Base-by-base conservation (phyloP, 2,113 vertebrate genomes). In the Monarcha castaneiventris region DNA sequence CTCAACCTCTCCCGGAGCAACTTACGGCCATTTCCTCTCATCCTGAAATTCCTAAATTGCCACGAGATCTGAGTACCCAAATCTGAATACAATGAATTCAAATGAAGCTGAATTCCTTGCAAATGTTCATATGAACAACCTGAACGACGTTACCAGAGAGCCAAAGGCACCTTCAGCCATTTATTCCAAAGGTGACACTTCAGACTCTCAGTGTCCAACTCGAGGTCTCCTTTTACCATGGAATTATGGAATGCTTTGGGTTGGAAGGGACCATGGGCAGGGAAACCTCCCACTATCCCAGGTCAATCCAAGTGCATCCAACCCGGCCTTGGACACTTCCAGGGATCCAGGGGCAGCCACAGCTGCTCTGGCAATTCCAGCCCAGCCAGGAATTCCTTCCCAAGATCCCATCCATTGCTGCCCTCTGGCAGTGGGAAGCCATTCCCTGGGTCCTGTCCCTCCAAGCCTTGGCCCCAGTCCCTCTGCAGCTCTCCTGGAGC, bases 321-420 rank as follows among this genome's bases (percentile, higher is more conserved):
- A 0, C 37, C 33, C 23, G 27, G 17, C 37, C 44, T 68, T 14
- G 73, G 73, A 5, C 55, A 54, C 2, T 29, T 0, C 3, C 73
- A 87, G 46, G 62, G 62, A 59, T 77, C 4, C 83, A 76, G 83
- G 61, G 32, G 20, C 58, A 84, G 48, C 58, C 68, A 13, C 68
- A 84, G 68, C 68, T 85, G 0, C 83, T 76, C 72, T 58, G 62
- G 44, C 1, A 49, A 64, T 56, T 10, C 29, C 23, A 26, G 1
- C 1, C 81, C 68, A 35, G 49, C 1, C 81, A 84, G 59, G 0
- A 55, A 84, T 74, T 64, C 69, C 69, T 73, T 2, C 16, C 68
- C 56, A 41, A n/a, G 1, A 3, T 82, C 63, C 52, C 77, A 80
- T 10, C 77, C 41, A 15, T 2, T 18, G 3, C 44, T 82, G 54